A percentile compares a stretch with the other conserved stretches of the same genome.
Evolutionary conservation across 2,888 invertebrate genomes (phyloP).

Genomic region (Caenorhabditis sp.): DNA sequence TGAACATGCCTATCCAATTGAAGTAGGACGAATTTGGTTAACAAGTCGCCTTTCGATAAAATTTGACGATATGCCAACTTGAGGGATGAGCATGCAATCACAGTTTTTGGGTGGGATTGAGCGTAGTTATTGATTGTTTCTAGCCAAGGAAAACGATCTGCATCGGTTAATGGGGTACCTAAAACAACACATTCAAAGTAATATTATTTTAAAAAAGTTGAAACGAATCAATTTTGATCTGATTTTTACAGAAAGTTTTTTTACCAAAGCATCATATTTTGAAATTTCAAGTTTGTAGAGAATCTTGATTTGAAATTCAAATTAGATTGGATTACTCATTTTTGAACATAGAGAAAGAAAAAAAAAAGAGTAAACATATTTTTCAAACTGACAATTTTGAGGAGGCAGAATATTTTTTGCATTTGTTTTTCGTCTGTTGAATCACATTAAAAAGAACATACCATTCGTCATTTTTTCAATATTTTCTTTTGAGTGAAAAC

Average conservation of each 20-base stretch:
- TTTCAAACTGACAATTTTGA: too few relatives aligned
- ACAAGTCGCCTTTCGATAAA: slow-evolving; percentile 9
- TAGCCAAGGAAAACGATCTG: slow-evolving; percentile 34
- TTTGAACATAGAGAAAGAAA: too few relatives aligned
- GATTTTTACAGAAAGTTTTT: too few relatives aligned
- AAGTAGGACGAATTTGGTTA: background rate
- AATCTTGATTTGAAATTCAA: background rate
- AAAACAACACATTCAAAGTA: too few relatives aligned
- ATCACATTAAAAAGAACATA: background rate
- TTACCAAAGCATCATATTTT: background rate
- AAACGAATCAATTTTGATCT: too few relatives aligned
- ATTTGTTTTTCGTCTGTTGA: too few relatives aligned
- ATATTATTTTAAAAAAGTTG: too few relatives aligned
- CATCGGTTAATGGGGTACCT: slow-evolving; percentile 21
- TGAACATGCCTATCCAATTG: slow-evolving; percentile 5
- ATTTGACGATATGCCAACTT: slow-evolving; percentile 29
- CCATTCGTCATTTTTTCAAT: slow-evolving; percentile 23
- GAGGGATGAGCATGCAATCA: slow-evolving; percentile 32
- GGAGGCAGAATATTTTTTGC: too few relatives aligned
- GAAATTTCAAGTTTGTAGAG: background rate
- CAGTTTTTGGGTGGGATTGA: slow-evolving; percentile 2
- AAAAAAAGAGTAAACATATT: too few relatives aligned
- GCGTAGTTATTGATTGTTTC: slow-evolving; percentile 16
- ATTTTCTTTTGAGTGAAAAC: slow-evolving; percentile 22
- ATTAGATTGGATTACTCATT: background rate